Conservation (phyloP, 2,888 invertebrate genomes). For the Eristalis pertinax region DNA sequence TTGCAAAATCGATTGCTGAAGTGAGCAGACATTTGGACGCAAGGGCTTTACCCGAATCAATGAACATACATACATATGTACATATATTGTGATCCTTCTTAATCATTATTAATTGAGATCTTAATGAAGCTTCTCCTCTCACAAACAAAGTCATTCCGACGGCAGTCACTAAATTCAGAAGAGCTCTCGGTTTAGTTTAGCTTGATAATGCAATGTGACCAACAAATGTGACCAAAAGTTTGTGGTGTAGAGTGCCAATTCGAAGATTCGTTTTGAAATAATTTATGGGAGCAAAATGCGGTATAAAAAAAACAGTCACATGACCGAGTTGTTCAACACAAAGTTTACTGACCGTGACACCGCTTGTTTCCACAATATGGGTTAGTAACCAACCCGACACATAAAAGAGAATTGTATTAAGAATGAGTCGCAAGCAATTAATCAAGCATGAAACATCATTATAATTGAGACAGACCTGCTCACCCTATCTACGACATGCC, state of each 20-base stretch:
- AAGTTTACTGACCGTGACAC: neutral
- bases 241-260: neutral
- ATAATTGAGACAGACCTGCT: too few relatives aligned
- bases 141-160: neutral
- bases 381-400: neutral
- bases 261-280: too few relatives aligned
- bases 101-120: neutral
- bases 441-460: too few relatives aligned
- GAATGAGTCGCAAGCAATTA: too few relatives aligned
- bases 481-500: too few relatives aligned
- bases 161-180: neutral
- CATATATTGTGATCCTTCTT: neutral
- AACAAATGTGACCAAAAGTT: too few relatives aligned
- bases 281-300: neutral
- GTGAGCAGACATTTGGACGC: too few relatives aligned
- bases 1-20: too few relatives aligned
- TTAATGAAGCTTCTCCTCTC: neutral
- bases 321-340: too few relatives aligned
- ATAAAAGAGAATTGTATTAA: neutral
- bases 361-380: neutral
- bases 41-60: too few relatives aligned
- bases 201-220: neutral
- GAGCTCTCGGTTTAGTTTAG: neutral
- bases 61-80: too few relatives aligned
- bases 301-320: neutral